Conservation (phyloP, 1,140 invertebrate genomes). For the Drosophila trapezifrons region DNA sequence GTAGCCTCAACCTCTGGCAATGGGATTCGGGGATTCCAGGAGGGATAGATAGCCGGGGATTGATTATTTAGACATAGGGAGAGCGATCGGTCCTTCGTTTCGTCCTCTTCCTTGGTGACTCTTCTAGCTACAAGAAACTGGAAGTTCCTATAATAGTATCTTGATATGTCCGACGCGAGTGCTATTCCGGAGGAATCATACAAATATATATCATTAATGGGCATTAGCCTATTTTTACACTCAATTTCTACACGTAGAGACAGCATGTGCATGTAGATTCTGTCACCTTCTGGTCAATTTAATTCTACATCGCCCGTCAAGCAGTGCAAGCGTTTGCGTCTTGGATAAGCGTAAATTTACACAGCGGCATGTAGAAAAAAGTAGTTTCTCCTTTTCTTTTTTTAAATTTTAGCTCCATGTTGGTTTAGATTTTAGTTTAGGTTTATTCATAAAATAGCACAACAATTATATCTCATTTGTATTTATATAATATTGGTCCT, state of each 20-base stretch:
- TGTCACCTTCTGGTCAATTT: neutral
- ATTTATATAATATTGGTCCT: constrained; percentile 47
- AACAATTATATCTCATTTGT: constrained; percentile 58
- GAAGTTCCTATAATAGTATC: neutral
- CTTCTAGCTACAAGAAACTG: no score
- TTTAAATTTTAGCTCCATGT: constrained; percentile 12
- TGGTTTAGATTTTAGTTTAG: constrained; percentile 36
- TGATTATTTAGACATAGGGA: constrained; percentile 8
- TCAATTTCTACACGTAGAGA: neutral
- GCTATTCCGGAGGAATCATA: neutral
- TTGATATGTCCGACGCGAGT: neutral
- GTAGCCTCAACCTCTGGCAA: constrained; percentile 38
- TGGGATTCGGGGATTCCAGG: constrained; percentile 15
- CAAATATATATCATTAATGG: neutral
- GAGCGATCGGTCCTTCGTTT: neutral
- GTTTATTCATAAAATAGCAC: constrained; percentile 77
- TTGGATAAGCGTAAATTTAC: constrained; percentile 4
- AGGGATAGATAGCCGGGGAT: constrained; percentile 3
- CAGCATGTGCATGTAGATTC: neutral
- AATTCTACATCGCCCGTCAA: constrained; percentile 3
- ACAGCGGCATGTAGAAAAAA: constrained; percentile 7
- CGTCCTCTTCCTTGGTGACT: constrained; percentile 1
- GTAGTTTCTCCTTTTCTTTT: constrained; percentile 4
- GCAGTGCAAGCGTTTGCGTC: constrained; percentile 23
- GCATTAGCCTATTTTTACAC: constrained; percentile 2